Evolutionary conservation across 2,888 invertebrate species (phyloP).

Genomic region (Pyrgus malvae): DNA sequence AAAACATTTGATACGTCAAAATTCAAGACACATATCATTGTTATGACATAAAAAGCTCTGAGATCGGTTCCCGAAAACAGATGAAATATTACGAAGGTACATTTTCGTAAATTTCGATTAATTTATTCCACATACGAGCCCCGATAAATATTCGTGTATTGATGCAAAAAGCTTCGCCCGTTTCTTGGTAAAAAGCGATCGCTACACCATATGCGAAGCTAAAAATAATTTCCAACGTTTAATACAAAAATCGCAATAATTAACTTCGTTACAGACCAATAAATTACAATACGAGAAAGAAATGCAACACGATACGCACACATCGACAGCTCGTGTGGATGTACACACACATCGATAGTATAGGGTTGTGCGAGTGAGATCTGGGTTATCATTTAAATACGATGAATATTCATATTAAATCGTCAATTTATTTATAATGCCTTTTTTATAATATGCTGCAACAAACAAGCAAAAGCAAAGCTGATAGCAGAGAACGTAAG

Average conservation of each 20-base stretch:
- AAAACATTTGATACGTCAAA: background rate
- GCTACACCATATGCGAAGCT: constrained; percentile 61
- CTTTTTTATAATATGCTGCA: too few species aligned
- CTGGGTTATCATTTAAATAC: background rate
- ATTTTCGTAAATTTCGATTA: constrained; percentile 24
- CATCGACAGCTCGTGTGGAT: constrained; percentile 39
- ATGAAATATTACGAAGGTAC: constrained; percentile 20
- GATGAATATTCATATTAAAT: background rate
- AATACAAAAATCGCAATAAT: constrained; percentile 82
- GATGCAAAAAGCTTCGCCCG: constrained; percentile 31
- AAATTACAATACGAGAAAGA: constrained; percentile 81
- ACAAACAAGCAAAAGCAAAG: too few species aligned
- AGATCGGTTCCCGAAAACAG: constrained; percentile 8
- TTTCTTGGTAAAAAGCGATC: constrained; percentile 69
- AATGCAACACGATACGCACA: constrained; percentile 70
- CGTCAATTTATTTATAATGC: too few species aligned
- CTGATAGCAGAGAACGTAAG: too few species aligned
- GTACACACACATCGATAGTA: constrained; percentile 28
- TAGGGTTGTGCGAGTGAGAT: constrained; percentile 37
- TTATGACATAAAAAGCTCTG: background rate
- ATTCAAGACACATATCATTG: constrained; percentile 1
- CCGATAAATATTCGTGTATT: constrained; percentile 21
- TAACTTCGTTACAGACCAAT: constrained; percentile 81
- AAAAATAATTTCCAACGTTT: constrained; percentile 82
- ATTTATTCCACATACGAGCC: constrained; percentile 19